Evolutionary conservation across 2,888 invertebrate genomes (phyloP).

Genomic region (Caenorhabditis virilis): DNA sequence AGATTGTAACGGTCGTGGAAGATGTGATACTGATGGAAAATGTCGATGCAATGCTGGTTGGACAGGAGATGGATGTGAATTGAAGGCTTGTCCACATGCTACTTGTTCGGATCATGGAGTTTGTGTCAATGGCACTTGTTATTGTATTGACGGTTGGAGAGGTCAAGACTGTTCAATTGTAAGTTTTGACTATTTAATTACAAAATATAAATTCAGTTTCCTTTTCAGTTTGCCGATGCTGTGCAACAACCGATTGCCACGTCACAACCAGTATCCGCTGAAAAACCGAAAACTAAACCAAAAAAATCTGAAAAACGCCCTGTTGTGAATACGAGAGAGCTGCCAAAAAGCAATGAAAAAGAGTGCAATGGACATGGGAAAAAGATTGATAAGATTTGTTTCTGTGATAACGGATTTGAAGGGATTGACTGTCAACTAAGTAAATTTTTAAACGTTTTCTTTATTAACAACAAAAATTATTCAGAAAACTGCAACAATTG

Average conservation of each 20-base stretch:
- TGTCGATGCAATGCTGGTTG: constrained; percentile 80
- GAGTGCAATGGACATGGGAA: neutral
- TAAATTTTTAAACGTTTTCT: constrained; percentile 3
- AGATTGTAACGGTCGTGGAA: constrained; percentile 94
- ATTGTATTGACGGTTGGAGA: constrained; percentile 95
- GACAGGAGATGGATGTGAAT: constrained; percentile 58
- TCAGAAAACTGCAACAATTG: constrained; percentile 24
- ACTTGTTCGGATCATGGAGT: constrained; percentile 91
- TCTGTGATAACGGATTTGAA: constrained; percentile 75
- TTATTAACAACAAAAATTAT: neutral
- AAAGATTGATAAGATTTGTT: constrained; percentile 73
- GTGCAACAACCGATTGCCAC: constrained; percentile 2
- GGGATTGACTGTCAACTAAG: constrained; percentile 50
- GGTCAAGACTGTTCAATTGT: constrained; percentile 81
- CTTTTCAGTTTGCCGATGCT: constrained; percentile 26
- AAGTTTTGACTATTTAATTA: no score
- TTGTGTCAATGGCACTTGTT: constrained; percentile 87
- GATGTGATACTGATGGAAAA: constrained; percentile 84
- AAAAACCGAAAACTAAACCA: constrained; percentile 4
- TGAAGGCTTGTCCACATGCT: constrained; percentile 74
- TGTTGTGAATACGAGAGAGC: neutral
- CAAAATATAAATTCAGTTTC: no score
- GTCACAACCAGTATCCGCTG: constrained; percentile 6
- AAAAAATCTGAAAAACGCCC: neutral
- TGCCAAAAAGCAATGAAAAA: neutral